phyloP scores from a whole-genome alignment of 1,140 invertebrate genomes.

The Apis laboriosa region DNA sequence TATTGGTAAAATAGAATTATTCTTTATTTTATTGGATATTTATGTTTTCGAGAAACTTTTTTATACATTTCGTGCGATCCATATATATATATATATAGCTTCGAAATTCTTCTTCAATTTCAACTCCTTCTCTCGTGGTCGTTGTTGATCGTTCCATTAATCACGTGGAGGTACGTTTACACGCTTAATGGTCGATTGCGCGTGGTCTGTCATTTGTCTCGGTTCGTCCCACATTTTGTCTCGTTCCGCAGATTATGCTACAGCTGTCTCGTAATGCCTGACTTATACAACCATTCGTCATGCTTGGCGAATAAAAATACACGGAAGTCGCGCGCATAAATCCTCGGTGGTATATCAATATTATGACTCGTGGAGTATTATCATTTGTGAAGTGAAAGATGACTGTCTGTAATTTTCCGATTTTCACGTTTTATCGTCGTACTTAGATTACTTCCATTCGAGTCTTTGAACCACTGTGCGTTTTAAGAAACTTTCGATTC shows the following conservation, averaged over 20 bases:
- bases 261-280: slow-evolving; percentile 45
- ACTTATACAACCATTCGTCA: slow-evolving; percentile 49
- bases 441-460: too few relatives aligned
- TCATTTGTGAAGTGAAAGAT: slow-evolving; percentile 9
- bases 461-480: too few relatives aligned
- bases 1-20: too few relatives aligned
- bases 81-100: too few relatives aligned
- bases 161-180: not conserved
- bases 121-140: not conserved
- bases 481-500: too few relatives aligned
- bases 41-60: too few relatives aligned
- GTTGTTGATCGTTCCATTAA: slow-evolving; percentile 10
- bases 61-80: too few relatives aligned
- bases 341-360: slow-evolving; percentile 42
- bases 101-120: not conserved
- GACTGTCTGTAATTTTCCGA: slow-evolving; percentile 8
- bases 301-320: slow-evolving; percentile 52
- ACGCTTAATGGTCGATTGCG: not conserved
- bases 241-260: slow-evolving; percentile 43
- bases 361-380: not conserved
- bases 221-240: slow-evolving; percentile 18
- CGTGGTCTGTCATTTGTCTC: slow-evolving; percentile 10
- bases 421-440: slow-evolving; percentile 1
- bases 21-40: too few relatives aligned
- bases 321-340: slow-evolving; percentile 47